These are phyloP conservation scores for Paguma larvata DNA, from an alignment of 2,797 vertebrate species.

Conservation along the genomic window DNA sequence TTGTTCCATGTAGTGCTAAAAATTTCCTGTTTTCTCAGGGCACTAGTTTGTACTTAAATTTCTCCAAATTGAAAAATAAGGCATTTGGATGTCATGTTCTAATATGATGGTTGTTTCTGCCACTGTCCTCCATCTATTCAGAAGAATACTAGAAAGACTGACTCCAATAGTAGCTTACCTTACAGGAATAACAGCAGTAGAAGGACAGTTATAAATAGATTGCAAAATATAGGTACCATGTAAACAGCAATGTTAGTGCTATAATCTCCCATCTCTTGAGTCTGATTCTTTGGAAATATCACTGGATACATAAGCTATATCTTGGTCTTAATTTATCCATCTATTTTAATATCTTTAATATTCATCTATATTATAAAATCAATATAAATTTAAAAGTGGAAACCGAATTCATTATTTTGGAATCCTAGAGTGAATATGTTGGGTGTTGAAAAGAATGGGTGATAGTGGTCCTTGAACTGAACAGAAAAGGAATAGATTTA, in stretches of 20 bases:
- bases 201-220: neutral
- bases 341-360: constrained; percentile 43
- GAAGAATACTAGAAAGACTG: neutral
- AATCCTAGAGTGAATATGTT: neutral
- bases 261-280: neutral
- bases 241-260: neutral
- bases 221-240: neutral
- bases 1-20: neutral
- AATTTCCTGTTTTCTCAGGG: neutral
- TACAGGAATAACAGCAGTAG: neutral
- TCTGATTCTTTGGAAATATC: neutral
- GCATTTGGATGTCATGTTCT: constrained; percentile 37
- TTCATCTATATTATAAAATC: constrained; percentile 32
- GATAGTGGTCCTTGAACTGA: constrained; percentile 28
- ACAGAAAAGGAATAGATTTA: constrained; percentile 60
- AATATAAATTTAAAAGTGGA: constrained; percentile 29
- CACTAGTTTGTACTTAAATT: neutral
- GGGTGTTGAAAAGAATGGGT: neutral
- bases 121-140: neutral
- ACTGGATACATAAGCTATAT: constrained; percentile 1
- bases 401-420: constrained; percentile 49
- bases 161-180: neutral
- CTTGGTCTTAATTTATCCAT: neutral
- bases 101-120: constrained; percentile 38
- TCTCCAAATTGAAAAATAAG: constrained; percentile 59